Evolutionary conservation across 2,888 invertebrate species (phyloP).

Genomic region (Nowickia ferox): DNA sequence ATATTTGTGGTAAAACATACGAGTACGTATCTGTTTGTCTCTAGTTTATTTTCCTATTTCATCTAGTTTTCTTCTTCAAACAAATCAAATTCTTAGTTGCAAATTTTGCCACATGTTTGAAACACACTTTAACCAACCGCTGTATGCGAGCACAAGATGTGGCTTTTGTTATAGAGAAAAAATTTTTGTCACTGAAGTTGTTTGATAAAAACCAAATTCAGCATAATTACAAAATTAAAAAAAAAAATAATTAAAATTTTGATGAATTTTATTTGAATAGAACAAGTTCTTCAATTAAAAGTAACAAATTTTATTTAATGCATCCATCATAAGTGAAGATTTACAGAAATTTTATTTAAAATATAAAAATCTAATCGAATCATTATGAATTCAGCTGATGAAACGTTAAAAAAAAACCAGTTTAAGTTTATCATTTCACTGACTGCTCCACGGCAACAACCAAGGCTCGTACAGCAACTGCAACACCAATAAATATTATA

Average conservation of each 20-base stretch:
- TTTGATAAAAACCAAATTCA: background rate
- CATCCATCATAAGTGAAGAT: no score
- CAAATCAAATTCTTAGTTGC: background rate
- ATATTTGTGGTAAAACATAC: no score
- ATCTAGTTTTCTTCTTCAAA: no score
- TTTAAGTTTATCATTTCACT: background rate
- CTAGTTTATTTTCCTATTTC: no score
- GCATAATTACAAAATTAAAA: background rate
- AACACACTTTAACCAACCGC: background rate
- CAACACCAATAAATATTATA: conserved; percentile 32
- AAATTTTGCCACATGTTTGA: background rate
- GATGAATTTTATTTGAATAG: no score
- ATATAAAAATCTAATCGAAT: no score
- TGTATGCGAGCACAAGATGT: background rate
- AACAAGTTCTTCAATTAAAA: no score
- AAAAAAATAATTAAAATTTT: background rate
- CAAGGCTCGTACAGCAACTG: conserved; percentile 23
- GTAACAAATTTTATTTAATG: no score
- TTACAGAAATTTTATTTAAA: no score
- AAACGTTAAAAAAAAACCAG: no score
- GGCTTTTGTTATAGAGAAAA: conserved; percentile 1
- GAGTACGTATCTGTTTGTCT: no score
- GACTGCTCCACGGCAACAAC: conserved; percentile 3
- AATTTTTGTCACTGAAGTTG: background rate
- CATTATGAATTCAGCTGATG: no score